Base-by-base conservation (phyloP, 2,113 vertebrate genomes). In the Melanostigma gelatinosum region DNA sequence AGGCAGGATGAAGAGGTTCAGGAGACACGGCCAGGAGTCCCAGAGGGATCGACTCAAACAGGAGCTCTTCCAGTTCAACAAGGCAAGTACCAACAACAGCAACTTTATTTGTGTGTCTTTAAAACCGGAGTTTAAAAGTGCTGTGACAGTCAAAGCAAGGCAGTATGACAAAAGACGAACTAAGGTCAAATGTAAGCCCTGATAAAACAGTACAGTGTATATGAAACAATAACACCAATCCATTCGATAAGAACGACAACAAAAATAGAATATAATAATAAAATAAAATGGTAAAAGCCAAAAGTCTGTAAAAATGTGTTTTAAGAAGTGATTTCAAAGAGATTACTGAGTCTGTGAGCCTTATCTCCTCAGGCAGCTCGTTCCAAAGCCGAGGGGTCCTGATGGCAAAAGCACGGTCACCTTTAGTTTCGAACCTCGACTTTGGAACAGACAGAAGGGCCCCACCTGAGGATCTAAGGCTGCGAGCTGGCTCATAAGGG, bases 1-100 rank as follows among this genome's bases (percentile, higher is more conserved):
- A 1, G 89, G 85, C 91, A 95, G 92, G 88, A 99, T 99, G 98
- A 98, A 97, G 94, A 96, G 97, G 72, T 99, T 99, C 93, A 95
- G 97, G 82, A 94, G 98, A 87, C 92, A 97, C 0, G 98, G 98
- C 44, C 96, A 97, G 0, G 98, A 99, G 86, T 96, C 96, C 77
- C 95, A 96, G 3, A 90, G 97, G 89, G 98, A 99, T 86, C 94
- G 96, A 60, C 95, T 98, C 36, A 99, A 97, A 92, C 96, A 96
- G 0, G 98, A 99, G 77, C 96, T 99, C 60, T 99, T 97, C 91
- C 96, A 98, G 83, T 99, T 99, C 66, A 98, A 97, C 90, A 99
- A 99, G 97, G 98, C 95, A 92, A 5, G 55, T 82, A 48, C 46
- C 15, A 18, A 48, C 11, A 10, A 22, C 50, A 4, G 8, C 1